These are phyloP conservation scores for Poeciliopsis prolifica DNA, from an alignment of 2,113 vertebrate species.

Conservation along the genomic window DNA sequence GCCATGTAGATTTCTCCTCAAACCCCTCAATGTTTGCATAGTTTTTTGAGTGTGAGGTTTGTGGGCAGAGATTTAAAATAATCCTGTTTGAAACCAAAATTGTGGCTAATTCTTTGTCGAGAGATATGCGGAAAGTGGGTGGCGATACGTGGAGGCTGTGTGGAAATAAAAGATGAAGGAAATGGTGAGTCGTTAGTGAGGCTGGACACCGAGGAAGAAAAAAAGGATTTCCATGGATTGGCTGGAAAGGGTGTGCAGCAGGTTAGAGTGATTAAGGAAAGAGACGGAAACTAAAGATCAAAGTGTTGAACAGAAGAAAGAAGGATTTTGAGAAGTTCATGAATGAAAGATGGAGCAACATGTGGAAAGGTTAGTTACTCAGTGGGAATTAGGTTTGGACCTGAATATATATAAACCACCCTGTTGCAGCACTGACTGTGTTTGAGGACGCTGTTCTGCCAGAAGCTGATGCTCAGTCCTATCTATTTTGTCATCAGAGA, in stretches of 20 bases:
- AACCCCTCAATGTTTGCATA: background rate
- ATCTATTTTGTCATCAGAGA: no score
- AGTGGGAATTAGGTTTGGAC: background rate
- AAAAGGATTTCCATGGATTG: background rate
- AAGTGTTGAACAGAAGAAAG: background rate
- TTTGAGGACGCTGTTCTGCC: no score
- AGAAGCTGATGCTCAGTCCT: no score
- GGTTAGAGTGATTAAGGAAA: background rate
- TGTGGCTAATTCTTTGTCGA: background rate
- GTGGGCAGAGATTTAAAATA: background rate
- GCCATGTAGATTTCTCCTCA: slow-evolving; percentile 34
- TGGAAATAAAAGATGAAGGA: background rate
- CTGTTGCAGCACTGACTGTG: no score
- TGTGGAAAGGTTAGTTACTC: background rate
- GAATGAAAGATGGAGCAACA: background rate
- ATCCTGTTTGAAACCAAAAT: background rate
- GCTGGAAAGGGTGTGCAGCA: background rate
- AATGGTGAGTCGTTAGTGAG: background rate
- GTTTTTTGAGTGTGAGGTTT: background rate
- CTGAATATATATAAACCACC: background rate
- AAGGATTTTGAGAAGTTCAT: background rate
- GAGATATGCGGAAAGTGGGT: background rate
- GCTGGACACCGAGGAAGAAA: background rate
- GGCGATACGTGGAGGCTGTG: no score
- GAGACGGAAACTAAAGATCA: background rate